A percentile compares a stretch with the other conserved stretches of the same genome.
Evolutionary conservation across 2,113 vertebrate species (phyloP).

Genomic region (Brevimyrus niger): DNA sequence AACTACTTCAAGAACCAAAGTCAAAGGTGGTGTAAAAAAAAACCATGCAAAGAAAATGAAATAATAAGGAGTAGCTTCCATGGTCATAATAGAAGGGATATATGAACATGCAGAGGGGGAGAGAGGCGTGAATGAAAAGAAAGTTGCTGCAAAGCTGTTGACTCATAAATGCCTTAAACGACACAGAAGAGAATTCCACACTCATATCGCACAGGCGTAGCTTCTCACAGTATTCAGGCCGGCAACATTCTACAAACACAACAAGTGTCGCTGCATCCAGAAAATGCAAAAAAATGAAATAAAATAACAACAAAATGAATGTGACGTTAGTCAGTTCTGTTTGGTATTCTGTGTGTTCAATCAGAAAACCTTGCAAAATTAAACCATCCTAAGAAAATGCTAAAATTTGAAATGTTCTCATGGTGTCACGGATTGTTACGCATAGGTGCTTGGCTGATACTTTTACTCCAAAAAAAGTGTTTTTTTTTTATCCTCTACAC

Average conservation of each 20-base stretch:
- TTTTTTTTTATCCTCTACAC: background rate
- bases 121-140: background rate
- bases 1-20: background rate
- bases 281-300: background rate
- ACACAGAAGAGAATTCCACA: background rate
- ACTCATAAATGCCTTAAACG: background rate
- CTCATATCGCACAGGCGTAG: background rate
- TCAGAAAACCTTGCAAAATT: background rate
- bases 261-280: background rate
- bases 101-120: background rate
- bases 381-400: background rate
- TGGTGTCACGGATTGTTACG: background rate
- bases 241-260: background rate
- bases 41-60: background rate
- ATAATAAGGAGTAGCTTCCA: background rate
- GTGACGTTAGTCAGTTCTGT: background rate
- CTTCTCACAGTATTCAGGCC: background rate
- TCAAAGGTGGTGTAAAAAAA: background rate
- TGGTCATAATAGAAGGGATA: background rate
- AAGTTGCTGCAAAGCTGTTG: background rate
- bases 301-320: background rate
- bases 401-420: background rate
- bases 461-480: background rate
- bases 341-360: background rate
- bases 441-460: background rate